phyloP scores from a whole-genome alignment of 2,113 vertebrate genomes.

The Zapus hudsonius region DNA sequence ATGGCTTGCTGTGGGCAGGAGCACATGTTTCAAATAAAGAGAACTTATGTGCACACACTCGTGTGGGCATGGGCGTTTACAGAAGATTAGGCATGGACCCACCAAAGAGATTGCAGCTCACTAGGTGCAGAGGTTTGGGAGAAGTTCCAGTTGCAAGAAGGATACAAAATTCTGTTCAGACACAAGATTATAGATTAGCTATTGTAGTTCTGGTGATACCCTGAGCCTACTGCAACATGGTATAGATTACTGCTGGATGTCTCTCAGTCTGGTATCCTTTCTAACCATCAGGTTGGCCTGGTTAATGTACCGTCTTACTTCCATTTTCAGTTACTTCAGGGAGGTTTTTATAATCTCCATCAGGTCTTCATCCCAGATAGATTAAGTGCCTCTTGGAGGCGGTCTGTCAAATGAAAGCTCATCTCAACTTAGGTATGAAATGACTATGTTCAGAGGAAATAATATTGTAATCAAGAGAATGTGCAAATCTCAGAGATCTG shows the following conservation, averaged over 20 bases:
- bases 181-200: not conserved
- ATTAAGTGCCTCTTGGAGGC: not conserved
- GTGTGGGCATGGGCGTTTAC: too few relatives aligned
- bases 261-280: not conserved
- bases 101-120: not conserved
- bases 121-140: not conserved
- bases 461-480: not conserved
- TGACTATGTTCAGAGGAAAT: conserved; percentile 12
- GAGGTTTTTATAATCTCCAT: not conserved
- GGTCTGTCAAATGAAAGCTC: not conserved
- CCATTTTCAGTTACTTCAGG: not conserved
- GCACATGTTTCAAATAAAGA: not conserved
- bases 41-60: not conserved
- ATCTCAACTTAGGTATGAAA: not conserved
- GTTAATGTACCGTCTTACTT: not conserved
- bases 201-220: not conserved
- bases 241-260: not conserved
- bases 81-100: not conserved
- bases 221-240: not conserved
- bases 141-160: not conserved
- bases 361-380: not conserved
- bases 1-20: not conserved
- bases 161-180: not conserved
- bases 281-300: not conserved
- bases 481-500: not conserved